Percentiles rank a stretch among this genome's conserved stretches.
These are phyloP conservation scores for Eurystomus glaucurus DNA, from an alignment of 2,797 vertebrate genomes.

Conservation along the genomic window DNA sequence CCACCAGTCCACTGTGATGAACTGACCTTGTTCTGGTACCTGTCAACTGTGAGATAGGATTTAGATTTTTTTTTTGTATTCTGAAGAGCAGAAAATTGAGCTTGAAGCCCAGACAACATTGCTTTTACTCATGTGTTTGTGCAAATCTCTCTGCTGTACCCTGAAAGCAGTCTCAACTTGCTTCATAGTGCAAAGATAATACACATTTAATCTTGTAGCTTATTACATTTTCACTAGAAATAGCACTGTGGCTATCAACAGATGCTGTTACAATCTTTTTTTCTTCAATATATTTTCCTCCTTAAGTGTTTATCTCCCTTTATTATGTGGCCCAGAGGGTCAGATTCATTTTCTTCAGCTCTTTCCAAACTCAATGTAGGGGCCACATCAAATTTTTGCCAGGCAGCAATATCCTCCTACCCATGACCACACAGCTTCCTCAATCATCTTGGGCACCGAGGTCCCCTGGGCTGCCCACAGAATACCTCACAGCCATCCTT, in stretches of 20 bases:
- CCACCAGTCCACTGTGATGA: background rate
- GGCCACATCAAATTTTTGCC: background rate
- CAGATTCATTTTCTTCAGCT: background rate
- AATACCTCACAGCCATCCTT: background rate
- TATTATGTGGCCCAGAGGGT: background rate
- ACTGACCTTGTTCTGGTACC: slow-evolving; percentile 33
- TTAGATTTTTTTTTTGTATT: slow-evolving; percentile 24
- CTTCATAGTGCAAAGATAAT: slow-evolving; percentile 4
- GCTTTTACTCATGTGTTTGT: slow-evolving; percentile 16
- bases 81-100: slow-evolving; percentile 38
- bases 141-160: slow-evolving; percentile 5
- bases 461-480: background rate
- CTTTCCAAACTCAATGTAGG: background rate
- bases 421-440: background rate
- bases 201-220: slow-evolving; percentile 27
- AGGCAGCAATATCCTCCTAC: background rate
- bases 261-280: background rate
- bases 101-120: slow-evolving; percentile 11
- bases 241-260: background rate
- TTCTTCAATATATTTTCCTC: background rate
- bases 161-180: slow-evolving; percentile 37
- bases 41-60: slow-evolving; percentile 11
- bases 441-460: background rate
- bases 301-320: slow-evolving; percentile 4
- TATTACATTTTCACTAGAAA: slow-evolving; percentile 34